Evolutionary conservation across 2,888 invertebrate genomes (phyloP).

Genomic region (Trissoscelio sp.): DNA sequence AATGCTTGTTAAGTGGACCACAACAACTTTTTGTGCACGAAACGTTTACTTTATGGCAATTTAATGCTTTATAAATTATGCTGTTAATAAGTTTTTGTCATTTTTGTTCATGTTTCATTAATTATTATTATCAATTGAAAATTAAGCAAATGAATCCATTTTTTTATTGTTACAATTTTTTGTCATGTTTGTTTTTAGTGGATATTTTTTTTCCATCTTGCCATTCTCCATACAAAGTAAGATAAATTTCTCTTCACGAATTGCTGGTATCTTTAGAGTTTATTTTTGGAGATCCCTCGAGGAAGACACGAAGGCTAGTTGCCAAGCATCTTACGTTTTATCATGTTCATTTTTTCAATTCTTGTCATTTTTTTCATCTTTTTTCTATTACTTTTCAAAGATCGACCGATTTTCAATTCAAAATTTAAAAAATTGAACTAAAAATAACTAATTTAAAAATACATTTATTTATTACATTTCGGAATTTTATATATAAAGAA

Average conservation of each 20-base stretch:
- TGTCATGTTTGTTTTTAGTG: too few species aligned
- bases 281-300: slow-evolving; percentile 77
- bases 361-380: neutral
- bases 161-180: too few species aligned
- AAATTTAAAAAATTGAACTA: neutral
- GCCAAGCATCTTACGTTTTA: slow-evolving; percentile 73
- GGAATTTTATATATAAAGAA: too few species aligned
- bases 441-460: neutral
- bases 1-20: neutral
- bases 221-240: slow-evolving; percentile 37
- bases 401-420: neutral
- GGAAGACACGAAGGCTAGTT: slow-evolving; percentile 74
- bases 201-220: slow-evolving; percentile 14
- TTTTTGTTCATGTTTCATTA: too few species aligned
- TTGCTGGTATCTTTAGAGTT: slow-evolving; percentile 75
- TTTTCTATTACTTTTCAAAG: too few species aligned
- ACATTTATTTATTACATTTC: neutral
- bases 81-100: too few species aligned
- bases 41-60: neutral
- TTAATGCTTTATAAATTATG: too few species aligned
- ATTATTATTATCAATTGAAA: too few species aligned
- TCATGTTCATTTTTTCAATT: slow-evolving; percentile 72
- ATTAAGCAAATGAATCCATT: too few species aligned
- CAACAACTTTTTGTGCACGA: neutral
- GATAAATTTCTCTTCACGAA: slow-evolving; percentile 60